Evolutionary conservation across 2,113 vertebrate species (phyloP), one percentile per base, ranked within the genome.

Genomic region (Odontophorus gujanensis): DNA sequence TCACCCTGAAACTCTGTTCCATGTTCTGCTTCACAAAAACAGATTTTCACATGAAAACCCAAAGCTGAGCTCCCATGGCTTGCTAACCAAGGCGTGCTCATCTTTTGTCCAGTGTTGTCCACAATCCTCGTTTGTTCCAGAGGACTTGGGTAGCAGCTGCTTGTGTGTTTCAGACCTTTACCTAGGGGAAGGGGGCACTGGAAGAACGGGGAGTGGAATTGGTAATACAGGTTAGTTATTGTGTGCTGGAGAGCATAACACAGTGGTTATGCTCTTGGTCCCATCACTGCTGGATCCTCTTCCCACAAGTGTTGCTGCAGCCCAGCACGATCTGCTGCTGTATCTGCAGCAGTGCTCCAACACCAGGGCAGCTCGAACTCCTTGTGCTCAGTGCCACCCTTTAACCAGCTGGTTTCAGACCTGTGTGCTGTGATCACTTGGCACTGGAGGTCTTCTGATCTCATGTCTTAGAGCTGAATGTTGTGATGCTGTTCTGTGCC

Each of bases 401-500:
- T 16, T 26, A 78, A 34, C 68, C 34, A 79, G 81, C 75, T 57
- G 74, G 47, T 73, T 32, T 24, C 75, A 73, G 79, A 21, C 50
- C 74, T 32, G 15, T 28, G 74, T 84, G 89, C 87, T 82, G 58
- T 38, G n/a, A 38, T 68, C 13, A 1, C 58, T 78, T 51, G 78
- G 71, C 85, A 62, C 96, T 95, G 77, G 53, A 82, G 86, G 50
- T 69, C 3, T 48, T 51, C 66, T 93, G 28, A 76, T 89, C 87
- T 84, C 51, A 1, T 28, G 22, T 61, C 43, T 4, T 0, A 26
- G 81, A 80, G 67, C 42, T 79, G 71, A 40, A 22, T 83, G 78
- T 66, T 82, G 81, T 28, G 71, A 53, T 73, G 58, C 40, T 85
- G n/a, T 53, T 26, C 72, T 50, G 58, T 83, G 82, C 90, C 87